Conservation (phyloP, 2,888 invertebrate species). For the Germaria angustata region DNA sequence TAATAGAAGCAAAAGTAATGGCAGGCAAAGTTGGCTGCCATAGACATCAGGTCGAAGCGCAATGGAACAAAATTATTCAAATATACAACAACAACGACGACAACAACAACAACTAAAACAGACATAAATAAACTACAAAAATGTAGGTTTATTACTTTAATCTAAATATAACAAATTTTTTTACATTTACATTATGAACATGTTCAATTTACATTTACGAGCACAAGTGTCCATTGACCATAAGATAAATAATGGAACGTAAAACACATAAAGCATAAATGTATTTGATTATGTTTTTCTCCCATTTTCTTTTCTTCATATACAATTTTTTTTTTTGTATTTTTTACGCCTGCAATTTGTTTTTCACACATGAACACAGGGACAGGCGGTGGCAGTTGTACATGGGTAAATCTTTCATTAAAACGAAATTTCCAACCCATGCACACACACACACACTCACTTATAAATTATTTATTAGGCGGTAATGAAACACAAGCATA, state of each 20-base stretch:
- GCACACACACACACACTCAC: neutral
- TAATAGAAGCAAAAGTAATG: neutral
- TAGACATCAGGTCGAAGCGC: constrained; percentile 39
- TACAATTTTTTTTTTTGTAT: too few relatives aligned
- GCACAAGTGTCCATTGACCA: constrained; percentile 27
- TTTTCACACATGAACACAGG: neutral
- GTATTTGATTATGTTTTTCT: neutral
- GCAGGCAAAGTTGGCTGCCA: neutral
- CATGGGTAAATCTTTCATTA: neutral
- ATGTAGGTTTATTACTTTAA: constrained; percentile 29
- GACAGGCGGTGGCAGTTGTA: neutral
- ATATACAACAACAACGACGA: constrained; percentile 47
- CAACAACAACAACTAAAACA: too few relatives aligned
- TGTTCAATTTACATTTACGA: neutral
- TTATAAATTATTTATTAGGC: neutral
- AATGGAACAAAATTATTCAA: constrained; percentile 48
- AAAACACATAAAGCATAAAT: neutral
- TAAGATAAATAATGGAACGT: constrained; percentile 50
- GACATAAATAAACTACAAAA: constrained; percentile 18
- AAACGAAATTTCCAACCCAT: neutral
- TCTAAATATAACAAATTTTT: neutral
- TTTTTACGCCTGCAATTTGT: constrained; percentile 32
- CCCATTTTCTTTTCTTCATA: neutral
- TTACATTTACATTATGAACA: neutral
- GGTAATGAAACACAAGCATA: neutral